A percentile compares a stretch with the other conserved stretches of the same genome.
Conservation (phyloP, 2,797 vertebrate genomes). For the Prionace glauca region DNA sequence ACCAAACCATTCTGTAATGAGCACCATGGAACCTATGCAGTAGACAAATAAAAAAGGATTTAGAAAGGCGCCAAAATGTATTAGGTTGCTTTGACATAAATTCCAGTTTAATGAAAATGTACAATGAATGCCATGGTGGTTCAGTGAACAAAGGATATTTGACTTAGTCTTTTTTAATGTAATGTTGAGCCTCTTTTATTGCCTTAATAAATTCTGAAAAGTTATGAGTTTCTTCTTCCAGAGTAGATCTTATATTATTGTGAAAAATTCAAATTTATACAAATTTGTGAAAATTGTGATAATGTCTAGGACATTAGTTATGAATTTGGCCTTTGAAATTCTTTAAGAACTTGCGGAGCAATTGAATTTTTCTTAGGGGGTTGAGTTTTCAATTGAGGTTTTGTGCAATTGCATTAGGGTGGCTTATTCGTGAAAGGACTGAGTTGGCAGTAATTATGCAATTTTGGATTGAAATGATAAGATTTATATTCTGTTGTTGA, state of each 20-base stretch:
- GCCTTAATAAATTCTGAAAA: constrained; percentile 54
- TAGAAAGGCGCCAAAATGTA: background rate
- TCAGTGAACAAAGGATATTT: constrained; percentile 51
- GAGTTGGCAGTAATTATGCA: background rate
- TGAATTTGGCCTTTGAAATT: background rate
- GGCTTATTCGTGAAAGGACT: background rate
- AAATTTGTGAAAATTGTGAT: constrained; percentile 41
- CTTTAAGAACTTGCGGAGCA: background rate
- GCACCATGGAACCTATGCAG: background rate
- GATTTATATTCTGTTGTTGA: constrained; percentile 19
- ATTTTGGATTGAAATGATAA: background rate
- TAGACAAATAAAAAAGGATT: background rate
- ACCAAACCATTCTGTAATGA: background rate
- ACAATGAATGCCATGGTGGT: constrained; percentile 44
- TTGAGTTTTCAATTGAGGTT: background rate
- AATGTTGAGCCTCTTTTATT: constrained; percentile 49
- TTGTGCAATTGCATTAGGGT: background rate
- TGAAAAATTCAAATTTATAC: constrained; percentile 51
- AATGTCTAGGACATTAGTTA: background rate
- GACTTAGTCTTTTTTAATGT: constrained; percentile 52
- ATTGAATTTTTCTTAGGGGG: background rate
- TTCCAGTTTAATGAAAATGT: constrained; percentile 50
- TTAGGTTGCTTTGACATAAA: constrained; percentile 41
- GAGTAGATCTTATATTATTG: constrained; percentile 44
- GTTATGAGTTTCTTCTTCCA: constrained; percentile 54